Percentiles rank a stretch among this genome's conserved stretches.
These are phyloP conservation scores for Alentia gelatinosa DNA, from an alignment of 2,888 invertebrate species.

Conservation along the genomic window DNA sequence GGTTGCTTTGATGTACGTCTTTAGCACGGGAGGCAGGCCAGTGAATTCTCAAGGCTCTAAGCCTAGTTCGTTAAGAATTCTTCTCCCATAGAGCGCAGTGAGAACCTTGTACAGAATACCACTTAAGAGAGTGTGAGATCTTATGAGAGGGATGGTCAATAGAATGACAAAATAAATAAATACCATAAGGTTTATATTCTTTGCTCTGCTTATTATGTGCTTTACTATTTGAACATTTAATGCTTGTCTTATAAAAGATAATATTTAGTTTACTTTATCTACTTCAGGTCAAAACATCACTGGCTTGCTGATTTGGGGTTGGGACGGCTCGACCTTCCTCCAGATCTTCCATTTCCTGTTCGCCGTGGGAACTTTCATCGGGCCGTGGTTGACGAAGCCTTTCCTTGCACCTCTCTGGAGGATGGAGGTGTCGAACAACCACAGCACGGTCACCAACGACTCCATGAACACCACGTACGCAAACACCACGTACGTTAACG, in stretches of 20 bases:
- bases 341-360: slow-evolving; percentile 44
- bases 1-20: too few relatives aligned
- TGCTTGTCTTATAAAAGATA: not conserved
- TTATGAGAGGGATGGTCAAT: not conserved
- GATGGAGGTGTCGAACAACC: not conserved
- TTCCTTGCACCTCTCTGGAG: slow-evolving; percentile 27
- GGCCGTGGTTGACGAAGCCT: slow-evolving; percentile 26
- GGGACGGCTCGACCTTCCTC: slow-evolving; percentile 18
- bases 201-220: not conserved
- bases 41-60: too few relatives aligned
- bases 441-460: not conserved
- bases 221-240: not conserved
- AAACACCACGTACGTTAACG: not conserved
- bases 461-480: not conserved
- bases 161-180: not conserved
- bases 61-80: too few relatives aligned
- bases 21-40: too few relatives aligned
- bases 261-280: not conserved
- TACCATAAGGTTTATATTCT: not conserved
- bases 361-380: slow-evolving; percentile 38
- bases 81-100: too few relatives aligned
- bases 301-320: slow-evolving; percentile 42
- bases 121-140: not conserved
- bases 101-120: not conserved
- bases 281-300: slow-evolving; percentile 45